Evolutionary conservation across 1,140 invertebrate species (phyloP), one percentile per base, ranked within the genome.

Genomic region (Drosophila mojavensis): DNA sequence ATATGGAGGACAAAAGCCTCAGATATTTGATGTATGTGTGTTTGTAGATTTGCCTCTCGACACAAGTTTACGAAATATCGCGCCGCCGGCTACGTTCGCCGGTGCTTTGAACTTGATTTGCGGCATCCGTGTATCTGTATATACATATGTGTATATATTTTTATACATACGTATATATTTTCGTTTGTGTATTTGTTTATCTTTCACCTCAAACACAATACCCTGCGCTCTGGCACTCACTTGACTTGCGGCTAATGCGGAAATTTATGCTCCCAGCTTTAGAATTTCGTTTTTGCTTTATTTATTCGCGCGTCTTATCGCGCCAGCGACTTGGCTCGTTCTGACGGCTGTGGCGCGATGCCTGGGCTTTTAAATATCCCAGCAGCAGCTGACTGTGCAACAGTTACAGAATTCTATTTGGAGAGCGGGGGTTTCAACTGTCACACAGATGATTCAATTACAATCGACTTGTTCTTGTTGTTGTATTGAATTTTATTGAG

Each of bases 21-120:
- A 61, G 13, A 58, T 39, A 45, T 11, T 2, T 54, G 10, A 61
- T 11, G 53, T 39, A 39, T 15, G 5, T 33, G 10, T 11, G n/a
- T 43, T 33, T 54, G 17, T 20, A 5, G 43, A 15, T 15, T 47
- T 60, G 73, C 48, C 41, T 70, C 17, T 67, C 50, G 33, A 50
- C 48, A 74, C 48, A 74, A 54, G 62, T 69, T 74, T 65, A 67
- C 60, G 36, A 55, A 63, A 30, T 60, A 17, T 45, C 15, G 39
- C 45, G 77, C 26, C 60, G 60, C 33, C 62, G 61, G 66, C 61
- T 75, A 69, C 67, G 50, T 72, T 63, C 56, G 69, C 60, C 66
- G 71, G 66, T 69, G 61, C 64, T 82, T 74, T 75, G 75, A 83
- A 83, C 76, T 80, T 88, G 84, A 89, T 88, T 79, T 88, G 73